Percentiles rank a stretch among this genome's conserved stretches.
Conservation (phyloP, 2,888 invertebrate species). For the Epirrhoe alternata region DNA sequence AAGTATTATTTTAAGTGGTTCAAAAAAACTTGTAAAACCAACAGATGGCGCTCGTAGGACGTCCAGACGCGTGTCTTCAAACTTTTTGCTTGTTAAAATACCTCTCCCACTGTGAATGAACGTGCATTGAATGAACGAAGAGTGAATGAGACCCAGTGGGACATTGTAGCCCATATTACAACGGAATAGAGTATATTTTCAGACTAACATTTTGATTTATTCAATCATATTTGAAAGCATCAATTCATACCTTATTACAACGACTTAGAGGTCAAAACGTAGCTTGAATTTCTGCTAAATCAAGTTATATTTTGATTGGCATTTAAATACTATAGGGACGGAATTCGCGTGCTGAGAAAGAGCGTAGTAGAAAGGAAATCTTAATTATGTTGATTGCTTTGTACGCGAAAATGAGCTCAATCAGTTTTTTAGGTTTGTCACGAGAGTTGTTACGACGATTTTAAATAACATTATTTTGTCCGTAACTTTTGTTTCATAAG, state of each 20-base stretch:
- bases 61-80: constrained; percentile 52
- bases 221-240: neutral
- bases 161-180: neutral
- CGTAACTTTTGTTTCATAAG: no score
- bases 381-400: constrained; percentile 22
- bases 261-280: constrained; percentile 1
- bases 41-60: constrained; percentile 13
- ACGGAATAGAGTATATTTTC: constrained; percentile 1
- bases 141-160: constrained; percentile 49
- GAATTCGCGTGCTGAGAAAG: constrained; percentile 10
- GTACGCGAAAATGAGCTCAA: constrained; percentile 16
- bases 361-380: constrained; percentile 4
- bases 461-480: no score
- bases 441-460: constrained; percentile 4
- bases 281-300: neutral
- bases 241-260: constrained; percentile 6
- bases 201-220: neutral
- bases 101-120: constrained; percentile 59
- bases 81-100: constrained; percentile 75
- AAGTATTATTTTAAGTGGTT: neutral
- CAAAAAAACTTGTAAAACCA: constrained; percentile 7
- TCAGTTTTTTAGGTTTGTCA: constrained; percentile 24
- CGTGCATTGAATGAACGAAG: constrained; percentile 56
- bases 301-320: constrained; percentile 8
- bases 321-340: constrained; percentile 4